Evolutionary conservation across 35 echinoderm and acorn worm species (phyloP), one percentile per base, ranked within the genome.

Genomic region (Hemicentrotus pulcherrimus): DNA sequence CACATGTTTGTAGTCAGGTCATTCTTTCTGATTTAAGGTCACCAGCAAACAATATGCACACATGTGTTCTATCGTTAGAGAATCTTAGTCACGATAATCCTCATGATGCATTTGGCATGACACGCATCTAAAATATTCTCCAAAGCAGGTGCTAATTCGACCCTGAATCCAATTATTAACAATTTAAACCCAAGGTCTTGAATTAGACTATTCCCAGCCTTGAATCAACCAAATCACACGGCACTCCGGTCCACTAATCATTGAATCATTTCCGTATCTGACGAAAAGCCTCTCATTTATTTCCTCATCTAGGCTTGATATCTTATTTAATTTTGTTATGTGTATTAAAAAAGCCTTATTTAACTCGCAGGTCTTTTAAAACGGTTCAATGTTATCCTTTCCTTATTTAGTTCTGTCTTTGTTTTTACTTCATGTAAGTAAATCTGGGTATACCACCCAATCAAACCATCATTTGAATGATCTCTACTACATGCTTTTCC

Each of bases 231-330:
- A 22, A n/a, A 22, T 22, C 6, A 78, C 22, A n/a, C 65, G 19
- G 22, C 65, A 28, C 65, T 28, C 22, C 7, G 22, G 22, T 78
- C 6, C 65, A 59, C 4, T 59, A 5, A 28, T 78, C 22, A 28
- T 78, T 78, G 65, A 78, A 78, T 78, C 65, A 78, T 78, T 78
- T 78, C 65, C 65, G 65, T 78, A 78, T 78, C 65, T 78, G 65
- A 78, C 65, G 28, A 78, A 78, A 78, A 78, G 19, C 65, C 65
- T 78, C 24, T 28, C 65, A 78, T 78, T 22, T 78, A 78, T 78
- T 78, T 78, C 65, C 65, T 78, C 65, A 41, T 41, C 5, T 78
- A 28, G 19, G 65, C 28, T 78, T 78, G 65, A 78, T 78, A 78
- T 78, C 65, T 78, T 78, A 22, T 22, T 78, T 22, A 7, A 28